A percentile compares a stretch with the other conserved stretches of the same genome.
These are phyloP conservation scores for Serinus canaria DNA, from an alignment of 2,113 vertebrate species.

Conservation along the genomic window DNA sequence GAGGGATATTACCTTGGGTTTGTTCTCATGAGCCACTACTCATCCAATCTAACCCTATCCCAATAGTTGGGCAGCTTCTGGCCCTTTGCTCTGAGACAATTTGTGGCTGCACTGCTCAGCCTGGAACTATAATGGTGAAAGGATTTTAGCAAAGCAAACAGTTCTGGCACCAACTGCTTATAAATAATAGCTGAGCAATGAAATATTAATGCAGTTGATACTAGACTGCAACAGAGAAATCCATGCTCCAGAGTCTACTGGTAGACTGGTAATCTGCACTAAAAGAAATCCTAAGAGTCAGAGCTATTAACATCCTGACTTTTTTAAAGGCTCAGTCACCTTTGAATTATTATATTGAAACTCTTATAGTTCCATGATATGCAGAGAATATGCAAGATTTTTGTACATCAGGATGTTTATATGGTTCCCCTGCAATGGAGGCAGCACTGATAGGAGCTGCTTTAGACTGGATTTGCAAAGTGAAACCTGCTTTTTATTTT, in stretches of 20 bases:
- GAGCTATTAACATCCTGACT: neutral
- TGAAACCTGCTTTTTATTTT: neutral
- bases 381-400: neutral
- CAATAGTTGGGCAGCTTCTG: neutral
- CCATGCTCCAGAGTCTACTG: neutral
- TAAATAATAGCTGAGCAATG: slow-evolving; percentile 19
- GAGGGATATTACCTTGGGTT: neutral
- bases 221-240: neutral
- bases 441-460: neutral
- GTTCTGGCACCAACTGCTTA: neutral
- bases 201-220: neutral
- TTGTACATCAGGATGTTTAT: neutral
- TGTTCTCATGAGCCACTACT: neutral
- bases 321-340: neutral
- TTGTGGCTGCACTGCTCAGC: neutral
- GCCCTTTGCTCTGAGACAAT: neutral
- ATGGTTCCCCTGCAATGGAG: neutral
- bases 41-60: neutral
- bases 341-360: neutral
- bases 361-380: neutral
- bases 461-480: neutral
- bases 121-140: neutral
- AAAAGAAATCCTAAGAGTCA: neutral
- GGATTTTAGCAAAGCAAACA: neutral
- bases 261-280: neutral